These are phyloP conservation scores for Caenorhabditis latens DNA, from an alignment of 1,140 invertebrate genomes.

Conservation along the genomic window DNA sequence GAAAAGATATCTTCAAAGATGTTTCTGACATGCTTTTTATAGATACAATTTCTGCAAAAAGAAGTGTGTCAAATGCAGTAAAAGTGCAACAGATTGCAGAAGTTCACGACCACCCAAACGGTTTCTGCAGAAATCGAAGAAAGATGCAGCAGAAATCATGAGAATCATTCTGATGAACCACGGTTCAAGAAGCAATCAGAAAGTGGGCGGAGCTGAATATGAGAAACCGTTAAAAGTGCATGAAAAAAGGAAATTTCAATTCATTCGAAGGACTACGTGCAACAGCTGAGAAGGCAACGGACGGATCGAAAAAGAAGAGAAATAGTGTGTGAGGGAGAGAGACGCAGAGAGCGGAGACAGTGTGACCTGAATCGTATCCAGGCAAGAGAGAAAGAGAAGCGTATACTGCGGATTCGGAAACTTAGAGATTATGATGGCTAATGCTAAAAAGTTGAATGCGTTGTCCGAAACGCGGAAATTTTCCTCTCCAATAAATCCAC, in stretches of 20 bases:
- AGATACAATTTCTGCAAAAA: neutral
- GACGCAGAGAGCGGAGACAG: conserved; percentile 27
- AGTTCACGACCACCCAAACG: neutral
- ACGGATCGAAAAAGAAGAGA: neutral
- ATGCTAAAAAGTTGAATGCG: conserved; percentile 53
- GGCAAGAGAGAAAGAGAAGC: neutral
- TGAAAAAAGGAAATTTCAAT: neutral
- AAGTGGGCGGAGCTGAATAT: neutral
- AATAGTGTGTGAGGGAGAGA: neutral
- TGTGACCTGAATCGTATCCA: conserved; percentile 50
- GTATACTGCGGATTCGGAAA: neutral
- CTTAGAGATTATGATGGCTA: conserved; percentile 36
- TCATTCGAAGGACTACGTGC: conserved; percentile 12
- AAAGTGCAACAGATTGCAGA: conserved; percentile 1
- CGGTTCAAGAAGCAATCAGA: conserved; percentile 14
- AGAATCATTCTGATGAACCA: neutral
- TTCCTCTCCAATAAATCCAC: conserved; percentile 1
- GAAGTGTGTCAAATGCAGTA: neutral
- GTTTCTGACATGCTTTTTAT: neutral
- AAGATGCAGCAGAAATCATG: neutral
- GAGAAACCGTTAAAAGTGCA: conserved; percentile 12
- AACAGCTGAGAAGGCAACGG: conserved; percentile 39
- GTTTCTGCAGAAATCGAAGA: neutral
- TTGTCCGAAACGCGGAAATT: conserved; percentile 12
- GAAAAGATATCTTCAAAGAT: neutral